Conservation (phyloP, 2,797 vertebrate species). For the Gallirallus australis region DNA sequence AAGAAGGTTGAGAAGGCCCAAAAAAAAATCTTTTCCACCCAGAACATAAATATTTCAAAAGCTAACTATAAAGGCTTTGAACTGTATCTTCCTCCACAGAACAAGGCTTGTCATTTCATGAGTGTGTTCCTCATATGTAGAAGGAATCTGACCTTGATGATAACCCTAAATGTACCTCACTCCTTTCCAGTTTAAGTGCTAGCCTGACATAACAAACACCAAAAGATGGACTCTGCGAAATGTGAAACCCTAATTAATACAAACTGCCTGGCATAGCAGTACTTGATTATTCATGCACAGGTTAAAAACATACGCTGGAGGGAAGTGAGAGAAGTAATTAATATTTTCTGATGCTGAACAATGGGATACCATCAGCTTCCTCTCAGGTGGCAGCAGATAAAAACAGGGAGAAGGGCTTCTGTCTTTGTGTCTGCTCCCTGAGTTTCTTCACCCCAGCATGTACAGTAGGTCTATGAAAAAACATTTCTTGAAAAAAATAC, state of each 20-base stretch:
- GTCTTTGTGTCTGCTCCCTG: not conserved
- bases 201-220: not conserved
- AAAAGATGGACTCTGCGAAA: not conserved
- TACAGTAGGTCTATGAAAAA: not conserved
- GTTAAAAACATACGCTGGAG: not conserved
- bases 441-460: not conserved
- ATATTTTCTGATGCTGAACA: not conserved
- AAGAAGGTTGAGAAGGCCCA: constrained; percentile 3
- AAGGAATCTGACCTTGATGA: not conserved
- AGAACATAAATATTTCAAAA: constrained; percentile 28
- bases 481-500: not conserved
- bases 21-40: not conserved
- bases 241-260: constrained; percentile 1
- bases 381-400: not conserved
- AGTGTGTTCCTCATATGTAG: not conserved
- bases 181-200: not conserved
- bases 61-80: not conserved
- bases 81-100: not conserved
- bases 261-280: not conserved
- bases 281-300: not conserved
- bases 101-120: not conserved
- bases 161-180: not conserved
- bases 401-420: not conserved
- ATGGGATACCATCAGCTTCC: not conserved
- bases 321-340: not conserved